A percentile compares a stretch with the other conserved stretches of the same genome.
Conservation (phyloP, 92 coral and sea anemone genomes). For the Actinernus sp. region DNA sequence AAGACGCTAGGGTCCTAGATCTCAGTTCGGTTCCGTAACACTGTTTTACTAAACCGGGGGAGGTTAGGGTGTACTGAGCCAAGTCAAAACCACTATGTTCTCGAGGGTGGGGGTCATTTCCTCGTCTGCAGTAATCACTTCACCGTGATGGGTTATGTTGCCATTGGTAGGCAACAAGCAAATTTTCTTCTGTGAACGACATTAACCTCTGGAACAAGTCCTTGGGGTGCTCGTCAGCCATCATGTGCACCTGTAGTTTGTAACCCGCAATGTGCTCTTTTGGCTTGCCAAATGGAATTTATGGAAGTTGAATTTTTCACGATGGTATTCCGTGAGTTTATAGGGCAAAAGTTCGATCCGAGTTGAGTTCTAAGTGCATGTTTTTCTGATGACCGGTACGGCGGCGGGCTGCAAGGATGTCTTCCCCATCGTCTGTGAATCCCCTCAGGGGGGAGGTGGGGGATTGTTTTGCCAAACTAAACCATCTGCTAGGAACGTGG, state of each 20-base stretch:
- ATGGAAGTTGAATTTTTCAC: no score
- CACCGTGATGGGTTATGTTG: slow-evolving; percentile 66
- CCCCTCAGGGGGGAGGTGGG: slow-evolving; percentile 27
- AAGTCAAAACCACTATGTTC: slow-evolving; percentile 46
- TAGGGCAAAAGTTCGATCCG: slow-evolving; percentile 63
- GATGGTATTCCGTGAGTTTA: no score
- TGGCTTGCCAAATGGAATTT: no score
- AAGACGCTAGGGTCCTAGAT: slow-evolving; percentile 36
- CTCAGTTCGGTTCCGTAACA: slow-evolving; percentile 44
- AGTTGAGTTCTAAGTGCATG: slow-evolving; percentile 46
- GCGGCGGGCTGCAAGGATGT: slow-evolving; percentile 47
- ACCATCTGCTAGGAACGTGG: no score
- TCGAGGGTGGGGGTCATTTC: slow-evolving; percentile 53
- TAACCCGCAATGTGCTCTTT: no score
- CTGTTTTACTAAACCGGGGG: slow-evolving; percentile 65
- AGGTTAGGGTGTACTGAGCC: slow-evolving; percentile 70
- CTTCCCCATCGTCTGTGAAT: slow-evolving; percentile 15
- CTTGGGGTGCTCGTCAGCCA: slow-evolving; percentile 51
- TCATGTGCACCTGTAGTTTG: no score
- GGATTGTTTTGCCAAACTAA: slow-evolving; percentile 55
- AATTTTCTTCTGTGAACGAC: slow-evolving; percentile 62
- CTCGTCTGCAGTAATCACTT: slow-evolving; percentile 44
- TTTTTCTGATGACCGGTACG: slow-evolving; percentile 53
- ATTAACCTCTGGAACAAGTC: slow-evolving; percentile 60
- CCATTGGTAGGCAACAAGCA: slow-evolving; percentile 42